These are phyloP conservation scores for Syngnathoides biaculeatus DNA, from an alignment of 2,113 vertebrate species.

Conservation along the genomic window DNA sequence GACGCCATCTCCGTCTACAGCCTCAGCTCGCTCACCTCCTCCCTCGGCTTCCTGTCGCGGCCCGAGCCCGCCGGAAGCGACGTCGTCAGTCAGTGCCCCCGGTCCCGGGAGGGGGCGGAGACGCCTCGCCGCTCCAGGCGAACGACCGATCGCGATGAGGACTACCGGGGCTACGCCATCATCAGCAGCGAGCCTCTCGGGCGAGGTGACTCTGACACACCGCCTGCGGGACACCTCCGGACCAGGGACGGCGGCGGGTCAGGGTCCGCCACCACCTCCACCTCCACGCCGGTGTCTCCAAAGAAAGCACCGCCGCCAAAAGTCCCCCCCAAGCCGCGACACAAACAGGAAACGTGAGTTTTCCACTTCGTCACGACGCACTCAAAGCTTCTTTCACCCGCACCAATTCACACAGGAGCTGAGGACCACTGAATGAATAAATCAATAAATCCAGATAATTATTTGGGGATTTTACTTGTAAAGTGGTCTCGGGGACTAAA, in stretches of 20 bases:
- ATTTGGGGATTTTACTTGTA: too few species aligned
- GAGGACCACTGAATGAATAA: too few species aligned
- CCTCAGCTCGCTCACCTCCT: conserved; percentile 92
- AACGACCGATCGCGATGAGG: conserved; percentile 71
- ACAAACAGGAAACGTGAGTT: conserved; percentile 48
- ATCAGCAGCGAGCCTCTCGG: conserved; percentile 87
- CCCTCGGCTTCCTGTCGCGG: conserved; percentile 89
- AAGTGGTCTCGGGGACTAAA: too few species aligned
- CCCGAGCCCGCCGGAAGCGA: conserved; percentile 77
- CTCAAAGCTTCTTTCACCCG: too few species aligned
- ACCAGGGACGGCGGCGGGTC: conserved; percentile 41
- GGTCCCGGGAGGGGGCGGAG: conserved; percentile 67
- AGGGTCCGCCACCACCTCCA: conserved; percentile 59
- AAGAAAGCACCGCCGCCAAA: conserved; percentile 79
- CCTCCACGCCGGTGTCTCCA: conserved; percentile 84
- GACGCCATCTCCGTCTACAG: conserved; percentile 97
- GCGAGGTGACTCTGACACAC: conserved; percentile 72
- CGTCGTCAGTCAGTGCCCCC: conserved; percentile 66
- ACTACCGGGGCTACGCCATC: conserved; percentile 90
- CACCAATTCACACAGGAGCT: too few species aligned
- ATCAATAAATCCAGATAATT: too few species aligned
- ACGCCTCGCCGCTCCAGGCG: conserved; percentile 52
- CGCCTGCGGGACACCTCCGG: conserved; percentile 76
- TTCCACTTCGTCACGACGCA: too few species aligned
- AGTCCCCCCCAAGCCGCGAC: conserved; percentile 60